Percentiles rank a stretch among this genome's conserved stretches.
These are phyloP conservation scores for Craterocephalus amniculus DNA, from an alignment of 2,797 vertebrate genomes.

Conservation along the genomic window DNA sequence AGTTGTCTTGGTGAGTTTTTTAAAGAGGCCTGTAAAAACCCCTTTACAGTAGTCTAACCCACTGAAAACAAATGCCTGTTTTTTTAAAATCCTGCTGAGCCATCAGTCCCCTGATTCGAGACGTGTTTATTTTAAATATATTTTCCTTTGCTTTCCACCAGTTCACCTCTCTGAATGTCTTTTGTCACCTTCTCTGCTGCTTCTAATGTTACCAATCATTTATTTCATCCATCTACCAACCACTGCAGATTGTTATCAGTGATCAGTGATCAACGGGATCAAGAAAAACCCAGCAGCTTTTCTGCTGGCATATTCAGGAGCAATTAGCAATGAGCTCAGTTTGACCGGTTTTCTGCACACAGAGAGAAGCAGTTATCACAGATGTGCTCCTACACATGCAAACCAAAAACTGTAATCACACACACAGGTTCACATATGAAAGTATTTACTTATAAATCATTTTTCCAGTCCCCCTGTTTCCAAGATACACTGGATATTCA, in stretches of 20 bases:
- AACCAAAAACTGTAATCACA: not conserved
- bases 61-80: too few species aligned
- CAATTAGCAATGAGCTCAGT: not conserved
- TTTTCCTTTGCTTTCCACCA: slow-evolving; percentile 26
- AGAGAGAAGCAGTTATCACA: not conserved
- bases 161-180: slow-evolving; percentile 24
- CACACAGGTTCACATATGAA: not conserved
- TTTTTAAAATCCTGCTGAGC: too few species aligned
- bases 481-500: not conserved
- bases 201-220: slow-evolving; percentile 61
- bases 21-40: too few species aligned
- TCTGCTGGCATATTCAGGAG: slow-evolving; percentile 34
- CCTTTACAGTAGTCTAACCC: too few species aligned
- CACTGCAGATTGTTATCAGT: slow-evolving; percentile 52
- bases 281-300: slow-evolving; percentile 30
- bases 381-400: not conserved
- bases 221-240: slow-evolving; percentile 36
- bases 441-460: slow-evolving; percentile 1
- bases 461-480: not conserved
- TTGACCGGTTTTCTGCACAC: slow-evolving; percentile 15
- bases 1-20: too few species aligned
- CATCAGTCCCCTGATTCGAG: too few species aligned
- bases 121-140: not conserved
- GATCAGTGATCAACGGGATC: slow-evolving; percentile 36
- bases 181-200: slow-evolving; percentile 16